These are phyloP conservation scores for Lasioglossum malachurum DNA, from an alignment of 2,888 invertebrate species.

Conservation along the genomic window DNA sequence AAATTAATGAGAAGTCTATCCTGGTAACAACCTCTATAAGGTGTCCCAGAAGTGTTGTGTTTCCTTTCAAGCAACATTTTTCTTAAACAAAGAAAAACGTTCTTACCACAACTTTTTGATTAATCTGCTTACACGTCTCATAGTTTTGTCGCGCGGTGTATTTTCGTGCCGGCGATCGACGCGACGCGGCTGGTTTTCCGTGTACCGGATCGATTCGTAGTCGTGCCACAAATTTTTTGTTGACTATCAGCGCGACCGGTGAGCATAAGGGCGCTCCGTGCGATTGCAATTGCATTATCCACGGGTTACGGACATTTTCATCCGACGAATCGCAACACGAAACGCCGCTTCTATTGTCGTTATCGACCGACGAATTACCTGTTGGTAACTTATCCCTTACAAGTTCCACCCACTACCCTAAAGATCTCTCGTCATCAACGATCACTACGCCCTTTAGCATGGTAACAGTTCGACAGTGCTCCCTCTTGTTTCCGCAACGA, in stretches of 20 bases:
- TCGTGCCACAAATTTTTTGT: constrained; percentile 22
- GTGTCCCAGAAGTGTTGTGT: too few species aligned
- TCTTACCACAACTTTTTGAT: too few species aligned
- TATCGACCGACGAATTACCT: constrained; percentile 63
- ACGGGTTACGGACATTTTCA: constrained; percentile 40
- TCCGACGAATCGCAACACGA: constrained; percentile 33
- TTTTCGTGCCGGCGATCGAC: constrained; percentile 29
- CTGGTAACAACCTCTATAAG: too few species aligned
- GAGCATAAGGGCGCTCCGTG: constrained; percentile 32
- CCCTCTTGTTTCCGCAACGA: not conserved
- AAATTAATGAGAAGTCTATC: not conserved
- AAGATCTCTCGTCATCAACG: constrained; percentile 23
- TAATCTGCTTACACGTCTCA: too few species aligned
- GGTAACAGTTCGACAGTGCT: constrained; percentile 37
- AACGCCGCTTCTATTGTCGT: constrained; percentile 48
- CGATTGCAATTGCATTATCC: constrained; percentile 58
- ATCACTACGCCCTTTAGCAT: constrained; percentile 52
- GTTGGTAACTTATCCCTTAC: constrained; percentile 67
- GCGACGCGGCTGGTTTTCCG: constrained; percentile 38
- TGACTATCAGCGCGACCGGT: constrained; percentile 42
- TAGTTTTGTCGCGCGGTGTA: not conserved
- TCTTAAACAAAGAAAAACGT: too few species aligned
- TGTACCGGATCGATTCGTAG: constrained; percentile 60
- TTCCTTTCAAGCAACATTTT: too few species aligned
- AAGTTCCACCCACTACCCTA: constrained; percentile 12